Evolutionary conservation across 1,140 invertebrate genomes (phyloP).

Genomic region (Eulimnadia texana): DNA sequence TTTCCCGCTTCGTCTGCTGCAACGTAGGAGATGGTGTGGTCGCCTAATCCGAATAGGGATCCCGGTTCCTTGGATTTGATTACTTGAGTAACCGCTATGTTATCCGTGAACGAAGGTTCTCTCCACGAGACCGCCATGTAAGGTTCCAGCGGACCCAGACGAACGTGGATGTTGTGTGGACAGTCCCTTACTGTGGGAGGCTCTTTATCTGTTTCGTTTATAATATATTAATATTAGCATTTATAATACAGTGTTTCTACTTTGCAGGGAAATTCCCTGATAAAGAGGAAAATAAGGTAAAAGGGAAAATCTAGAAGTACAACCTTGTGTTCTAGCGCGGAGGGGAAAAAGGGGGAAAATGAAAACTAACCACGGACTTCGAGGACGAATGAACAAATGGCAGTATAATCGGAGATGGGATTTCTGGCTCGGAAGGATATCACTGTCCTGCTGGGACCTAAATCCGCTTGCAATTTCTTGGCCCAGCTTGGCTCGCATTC

Average conservation of each 20-base stretch:
- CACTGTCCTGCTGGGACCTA: slow-evolving; percentile 39
- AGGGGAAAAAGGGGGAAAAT: slow-evolving; percentile 18
- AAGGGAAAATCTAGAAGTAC: no score
- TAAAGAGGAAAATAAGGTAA: no score
- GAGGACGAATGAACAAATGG: slow-evolving; percentile 43
- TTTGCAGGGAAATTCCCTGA: no score
- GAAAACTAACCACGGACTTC: slow-evolving; percentile 36
- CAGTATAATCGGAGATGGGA: slow-evolving; percentile 37
- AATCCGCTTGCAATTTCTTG: slow-evolving; percentile 41
- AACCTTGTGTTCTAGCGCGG: no score
- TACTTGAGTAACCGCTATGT: slow-evolving; percentile 39
- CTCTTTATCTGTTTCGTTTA: slow-evolving; percentile 34
- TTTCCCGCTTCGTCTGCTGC: slow-evolving; percentile 44
- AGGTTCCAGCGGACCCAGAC: slow-evolving; percentile 36
- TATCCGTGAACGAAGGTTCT: slow-evolving; percentile 49
- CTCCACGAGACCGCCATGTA: slow-evolving; percentile 44
- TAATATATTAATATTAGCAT: no score
- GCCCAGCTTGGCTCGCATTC: slow-evolving; percentile 46
- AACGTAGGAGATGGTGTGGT: slow-evolving; percentile 45
- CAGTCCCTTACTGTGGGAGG: slow-evolving; percentile 41
- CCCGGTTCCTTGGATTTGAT: slow-evolving; percentile 47
- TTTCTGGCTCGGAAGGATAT: slow-evolving; percentile 44
- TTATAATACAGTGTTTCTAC: no score
- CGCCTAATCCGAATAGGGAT: slow-evolving; percentile 37
- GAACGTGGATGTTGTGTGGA: slow-evolving; percentile 45